phyloP scores from a whole-genome alignment of 1,140 invertebrate species.

The Meloidogyne hapla region DNA sequence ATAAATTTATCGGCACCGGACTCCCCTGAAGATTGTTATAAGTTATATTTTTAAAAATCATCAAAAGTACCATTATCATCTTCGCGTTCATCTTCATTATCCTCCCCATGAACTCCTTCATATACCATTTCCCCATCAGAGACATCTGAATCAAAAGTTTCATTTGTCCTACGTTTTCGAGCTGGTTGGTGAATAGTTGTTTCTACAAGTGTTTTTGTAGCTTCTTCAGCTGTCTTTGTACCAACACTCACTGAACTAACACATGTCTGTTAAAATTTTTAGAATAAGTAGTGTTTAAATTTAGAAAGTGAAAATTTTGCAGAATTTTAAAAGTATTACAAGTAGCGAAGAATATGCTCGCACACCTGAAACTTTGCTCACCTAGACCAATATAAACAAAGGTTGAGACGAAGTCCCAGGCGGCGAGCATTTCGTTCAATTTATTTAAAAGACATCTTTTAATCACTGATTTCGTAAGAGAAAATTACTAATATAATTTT shows the following conservation, averaged over 20 bases:
- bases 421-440: conserved; percentile 33
- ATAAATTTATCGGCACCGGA: not conserved
- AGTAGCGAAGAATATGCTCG: conserved; percentile 25
- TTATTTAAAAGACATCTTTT: not conserved
- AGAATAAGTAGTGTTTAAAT: conserved; percentile 7
- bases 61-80: not conserved
- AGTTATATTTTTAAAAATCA: not conserved
- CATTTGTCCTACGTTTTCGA: conserved; percentile 19
- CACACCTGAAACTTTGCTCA: conserved; percentile 49
- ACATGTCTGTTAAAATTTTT: not conserved
- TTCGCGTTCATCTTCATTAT: not conserved
- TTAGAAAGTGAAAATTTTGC: not conserved
- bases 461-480: not conserved
- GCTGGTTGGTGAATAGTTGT: not conserved
- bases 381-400: conserved; percentile 35
- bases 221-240: not conserved
- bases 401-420: conserved; percentile 46
- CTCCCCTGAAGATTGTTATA: conserved; percentile 10
- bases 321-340: not conserved
- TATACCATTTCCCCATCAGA: not conserved
- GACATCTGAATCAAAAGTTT: not conserved
- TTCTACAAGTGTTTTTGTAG: not conserved
- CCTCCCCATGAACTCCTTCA: not conserved
- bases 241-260: not conserved
- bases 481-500: not conserved